Evolutionary conservation across 2,888 invertebrate species (phyloP).

Genomic region (Mythimna vitellina): DNA sequence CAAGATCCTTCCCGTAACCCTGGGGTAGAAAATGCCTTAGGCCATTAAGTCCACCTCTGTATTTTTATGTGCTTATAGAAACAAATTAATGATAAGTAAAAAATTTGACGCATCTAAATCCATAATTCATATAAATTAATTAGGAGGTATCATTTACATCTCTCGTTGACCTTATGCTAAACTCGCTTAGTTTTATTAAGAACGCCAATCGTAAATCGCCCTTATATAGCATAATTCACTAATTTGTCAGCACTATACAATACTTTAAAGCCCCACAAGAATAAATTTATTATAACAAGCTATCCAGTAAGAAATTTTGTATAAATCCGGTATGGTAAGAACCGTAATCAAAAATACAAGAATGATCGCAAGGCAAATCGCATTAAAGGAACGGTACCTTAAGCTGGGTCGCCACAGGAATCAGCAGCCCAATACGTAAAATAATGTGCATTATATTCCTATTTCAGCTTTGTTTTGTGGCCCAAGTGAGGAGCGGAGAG

Average conservation of each 20-base stretch:
- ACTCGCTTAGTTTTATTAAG: neutral
- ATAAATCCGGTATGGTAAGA: constrained; percentile 26
- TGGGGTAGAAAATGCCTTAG: too few relatives aligned
- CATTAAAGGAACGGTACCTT: constrained; percentile 49
- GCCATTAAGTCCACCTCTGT: too few relatives aligned
- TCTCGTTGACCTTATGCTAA: neutral
- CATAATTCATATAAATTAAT: too few relatives aligned
- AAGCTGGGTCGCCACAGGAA: constrained; percentile 36
- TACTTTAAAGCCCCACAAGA: neutral
- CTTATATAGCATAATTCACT: neutral
- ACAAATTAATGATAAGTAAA: too few relatives aligned
- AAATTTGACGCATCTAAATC: neutral
- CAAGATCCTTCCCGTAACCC: too few relatives aligned
- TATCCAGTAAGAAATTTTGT: constrained; percentile 2
- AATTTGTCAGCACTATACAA: neutral
- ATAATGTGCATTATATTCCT: constrained; percentile 61
- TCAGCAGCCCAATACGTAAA: constrained; percentile 60
- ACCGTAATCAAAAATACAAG: constrained; percentile 49
- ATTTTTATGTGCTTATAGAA: too few relatives aligned
- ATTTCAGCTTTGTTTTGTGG: constrained; percentile 37
- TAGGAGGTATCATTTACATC: neutral
- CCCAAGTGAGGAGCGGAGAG: constrained; percentile 22
- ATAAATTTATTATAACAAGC: constrained; percentile 28
- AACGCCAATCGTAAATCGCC: too few relatives aligned
- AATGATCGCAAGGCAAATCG: constrained; percentile 48